Conservation (phyloP, 92 coral and sea anemone genomes). For the Zoanthus solanderi region DNA sequence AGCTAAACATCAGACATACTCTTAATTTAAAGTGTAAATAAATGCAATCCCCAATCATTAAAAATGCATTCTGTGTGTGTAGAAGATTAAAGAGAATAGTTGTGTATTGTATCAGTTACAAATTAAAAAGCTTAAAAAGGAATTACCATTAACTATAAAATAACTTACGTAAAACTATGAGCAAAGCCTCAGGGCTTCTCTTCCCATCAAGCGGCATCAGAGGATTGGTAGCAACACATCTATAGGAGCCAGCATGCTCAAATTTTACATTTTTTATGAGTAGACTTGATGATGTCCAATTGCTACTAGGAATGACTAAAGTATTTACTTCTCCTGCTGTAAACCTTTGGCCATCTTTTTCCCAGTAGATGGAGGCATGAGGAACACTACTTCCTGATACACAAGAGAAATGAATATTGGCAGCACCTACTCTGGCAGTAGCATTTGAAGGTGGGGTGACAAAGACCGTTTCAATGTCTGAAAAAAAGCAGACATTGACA, state of each 20-base stretch:
- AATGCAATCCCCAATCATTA: not conserved
- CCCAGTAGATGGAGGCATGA: conserved; percentile 82
- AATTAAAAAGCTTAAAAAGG: not conserved
- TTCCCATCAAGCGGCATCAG: conserved; percentile 64
- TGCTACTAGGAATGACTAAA: conserved; percentile 54
- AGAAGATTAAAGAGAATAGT: too few relatives aligned
- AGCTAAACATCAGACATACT: too few relatives aligned
- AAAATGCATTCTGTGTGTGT: not conserved
- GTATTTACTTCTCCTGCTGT: conserved; percentile 49
- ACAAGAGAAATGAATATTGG: conserved; percentile 77
- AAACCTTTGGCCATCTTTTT: conserved; percentile 78
- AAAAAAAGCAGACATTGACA: not conserved
- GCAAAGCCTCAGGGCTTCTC: conserved; percentile 72
- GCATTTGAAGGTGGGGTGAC: conserved; percentile 64
- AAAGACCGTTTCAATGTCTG: conserved; percentile 76
- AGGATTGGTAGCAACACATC: conserved; percentile 95
- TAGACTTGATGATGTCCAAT: conserved; percentile 82
- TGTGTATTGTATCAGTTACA: too few relatives aligned
- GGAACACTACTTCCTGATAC: conserved; percentile 83
- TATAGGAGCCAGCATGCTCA: conserved; percentile 83
- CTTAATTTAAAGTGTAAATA: too few relatives aligned
- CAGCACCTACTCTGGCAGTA: conserved; percentile 73
- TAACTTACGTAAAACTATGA: conserved; percentile 88
- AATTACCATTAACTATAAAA: not conserved
- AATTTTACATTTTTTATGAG: conserved; percentile 72